Conservation (phyloP, 2,797 vertebrate species). For the Paguma larvata region DNA sequence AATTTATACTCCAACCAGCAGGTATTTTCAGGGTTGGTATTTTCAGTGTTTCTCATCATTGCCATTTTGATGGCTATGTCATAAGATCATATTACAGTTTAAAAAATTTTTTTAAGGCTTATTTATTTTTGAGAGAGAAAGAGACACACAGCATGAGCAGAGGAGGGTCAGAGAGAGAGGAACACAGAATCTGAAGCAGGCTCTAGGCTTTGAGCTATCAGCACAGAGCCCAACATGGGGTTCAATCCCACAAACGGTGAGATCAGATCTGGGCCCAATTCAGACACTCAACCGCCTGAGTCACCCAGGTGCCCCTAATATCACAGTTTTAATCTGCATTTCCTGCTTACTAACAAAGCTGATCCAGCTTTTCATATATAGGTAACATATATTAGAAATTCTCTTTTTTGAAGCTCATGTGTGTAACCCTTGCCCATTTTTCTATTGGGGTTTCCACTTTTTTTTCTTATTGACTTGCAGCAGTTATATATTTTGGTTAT, state of each 20-base stretch:
- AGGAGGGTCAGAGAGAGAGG: too few relatives aligned
- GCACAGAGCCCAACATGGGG: too few relatives aligned
- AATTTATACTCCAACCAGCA: not conserved
- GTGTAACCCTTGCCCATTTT: not conserved
- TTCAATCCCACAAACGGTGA: too few relatives aligned
- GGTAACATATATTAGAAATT: not conserved
- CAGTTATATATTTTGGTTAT: not conserved
- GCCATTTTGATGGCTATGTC: not conserved
- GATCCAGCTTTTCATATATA: not conserved
- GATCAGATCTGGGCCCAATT: too few relatives aligned
- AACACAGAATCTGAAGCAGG: too few relatives aligned
- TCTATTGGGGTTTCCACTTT: not conserved
- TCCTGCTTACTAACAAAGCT: not conserved
- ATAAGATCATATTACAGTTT: not conserved
- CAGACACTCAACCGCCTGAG: too few relatives aligned
- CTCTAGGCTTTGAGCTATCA: too few relatives aligned
- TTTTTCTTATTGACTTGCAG: conserved; percentile 21
- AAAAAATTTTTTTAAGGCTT: too few relatives aligned
- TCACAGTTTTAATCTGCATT: not conserved
- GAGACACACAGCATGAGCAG: too few relatives aligned
- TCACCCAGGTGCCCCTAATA: not conserved
- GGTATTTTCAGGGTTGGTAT: not conserved
- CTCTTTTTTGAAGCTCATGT: conserved; percentile 14
- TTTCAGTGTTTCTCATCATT: not conserved
- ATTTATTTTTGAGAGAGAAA: too few relatives aligned